phyloP scores from a whole-genome alignment of 2,888 invertebrate genomes.

The Tinea pellionella region DNA sequence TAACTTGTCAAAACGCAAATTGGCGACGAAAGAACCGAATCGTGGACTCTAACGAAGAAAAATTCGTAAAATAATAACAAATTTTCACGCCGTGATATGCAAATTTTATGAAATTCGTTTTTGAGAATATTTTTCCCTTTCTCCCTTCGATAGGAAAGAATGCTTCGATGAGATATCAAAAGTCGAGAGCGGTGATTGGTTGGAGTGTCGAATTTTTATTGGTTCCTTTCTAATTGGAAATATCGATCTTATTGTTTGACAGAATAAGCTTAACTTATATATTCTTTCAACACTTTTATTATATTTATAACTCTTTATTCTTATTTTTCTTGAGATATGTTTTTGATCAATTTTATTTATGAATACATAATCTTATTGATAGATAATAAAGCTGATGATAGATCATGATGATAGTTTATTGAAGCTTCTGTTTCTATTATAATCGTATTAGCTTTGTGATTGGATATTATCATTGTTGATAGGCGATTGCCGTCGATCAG shows the following conservation, averaged over 20 bases:
- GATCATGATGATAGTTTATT: neutral
- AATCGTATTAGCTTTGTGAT: neutral
- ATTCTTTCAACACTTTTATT: neutral
- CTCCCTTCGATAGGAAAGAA: slow-evolving; percentile 14
- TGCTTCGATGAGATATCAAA: slow-evolving; percentile 16
- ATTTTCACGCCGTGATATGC: slow-evolving; percentile 23
- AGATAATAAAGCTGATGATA: too few species aligned
- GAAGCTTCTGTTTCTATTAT: neutral
- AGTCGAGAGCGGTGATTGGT: slow-evolving; percentile 14
- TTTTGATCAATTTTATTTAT: too few species aligned
- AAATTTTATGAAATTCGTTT: slow-evolving; percentile 16
- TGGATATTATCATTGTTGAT: slow-evolving; percentile 18
- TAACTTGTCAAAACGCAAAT: slow-evolving; percentile 54
- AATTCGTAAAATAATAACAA: slow-evolving; percentile 25
- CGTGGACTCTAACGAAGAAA: slow-evolving; percentile 19
- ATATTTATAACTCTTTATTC: neutral
- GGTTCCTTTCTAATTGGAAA: slow-evolving; percentile 17
- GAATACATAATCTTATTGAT: too few species aligned
- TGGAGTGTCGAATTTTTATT: slow-evolving; percentile 16
- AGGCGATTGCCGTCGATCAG: slow-evolving; percentile 50
- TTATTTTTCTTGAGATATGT: neutral
- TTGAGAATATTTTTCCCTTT: slow-evolving; percentile 14
- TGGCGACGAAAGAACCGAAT: slow-evolving; percentile 34
- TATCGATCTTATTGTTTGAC: slow-evolving; percentile 17
- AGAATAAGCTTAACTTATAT: neutral